Conservation (phyloP, 2,797 vertebrate species). For the Buceros bicornis region DNA sequence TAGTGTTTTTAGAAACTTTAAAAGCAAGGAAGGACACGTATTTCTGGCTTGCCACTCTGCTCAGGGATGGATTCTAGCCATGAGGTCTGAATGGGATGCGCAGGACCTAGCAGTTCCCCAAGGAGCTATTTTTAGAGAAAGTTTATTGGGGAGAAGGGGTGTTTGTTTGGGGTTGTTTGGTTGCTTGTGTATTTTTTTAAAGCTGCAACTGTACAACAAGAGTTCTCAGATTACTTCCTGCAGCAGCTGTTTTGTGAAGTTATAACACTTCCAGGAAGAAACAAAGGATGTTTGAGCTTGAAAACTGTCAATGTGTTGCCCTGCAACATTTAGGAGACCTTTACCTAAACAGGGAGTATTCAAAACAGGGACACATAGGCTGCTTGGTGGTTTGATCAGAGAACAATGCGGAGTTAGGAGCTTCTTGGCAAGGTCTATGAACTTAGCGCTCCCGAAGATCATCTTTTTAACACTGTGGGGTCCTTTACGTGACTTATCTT, state of each 20-base stretch:
- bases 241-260: not conserved
- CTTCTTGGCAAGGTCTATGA: not conserved
- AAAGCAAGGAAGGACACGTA: not conserved
- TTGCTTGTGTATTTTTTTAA: not conserved
- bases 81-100: not conserved
- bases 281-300: not conserved
- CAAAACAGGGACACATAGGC: not conserved
- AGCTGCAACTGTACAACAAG: not conserved
- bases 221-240: not conserved
- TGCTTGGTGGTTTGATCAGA: not conserved
- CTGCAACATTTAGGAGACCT: not conserved
- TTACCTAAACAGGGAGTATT: not conserved
- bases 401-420: not conserved
- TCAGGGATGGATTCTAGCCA: not conserved
- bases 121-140: not conserved
- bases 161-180: not conserved
- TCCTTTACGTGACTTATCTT: not conserved
- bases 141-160: not conserved
- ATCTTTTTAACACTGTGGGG: not conserved
- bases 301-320: not conserved
- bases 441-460: not conserved
- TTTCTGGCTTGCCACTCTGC: not conserved
- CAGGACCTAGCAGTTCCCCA: not conserved
- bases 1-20: not conserved
- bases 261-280: not conserved